Conservation (phyloP, 2,113 vertebrate genomes). For the Phoenicopterus ruber region DNA sequence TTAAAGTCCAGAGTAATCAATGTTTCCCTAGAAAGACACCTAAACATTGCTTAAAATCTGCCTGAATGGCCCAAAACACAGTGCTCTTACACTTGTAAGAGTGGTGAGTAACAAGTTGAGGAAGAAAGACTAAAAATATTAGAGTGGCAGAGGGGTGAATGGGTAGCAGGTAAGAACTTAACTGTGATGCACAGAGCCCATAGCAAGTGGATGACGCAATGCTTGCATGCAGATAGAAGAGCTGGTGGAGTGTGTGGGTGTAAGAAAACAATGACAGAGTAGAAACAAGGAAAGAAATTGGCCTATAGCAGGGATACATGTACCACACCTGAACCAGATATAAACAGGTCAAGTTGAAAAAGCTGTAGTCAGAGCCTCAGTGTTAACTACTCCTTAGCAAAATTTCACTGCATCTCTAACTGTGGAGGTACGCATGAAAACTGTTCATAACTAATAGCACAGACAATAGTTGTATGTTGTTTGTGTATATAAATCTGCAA, state of each 20-base stretch:
- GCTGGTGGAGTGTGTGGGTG: background rate
- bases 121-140: background rate
- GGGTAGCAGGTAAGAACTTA: background rate
- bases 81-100: background rate
- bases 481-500: background rate
- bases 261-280: background rate
- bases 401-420: background rate
- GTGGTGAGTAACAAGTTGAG: background rate
- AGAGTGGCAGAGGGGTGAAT: background rate
- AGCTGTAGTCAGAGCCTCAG: background rate
- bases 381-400: background rate
- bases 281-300: background rate
- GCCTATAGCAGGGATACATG: background rate
- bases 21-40: background rate
- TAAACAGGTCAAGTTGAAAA: background rate
- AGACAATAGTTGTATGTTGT: background rate
- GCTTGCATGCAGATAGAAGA: background rate
- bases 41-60: background rate
- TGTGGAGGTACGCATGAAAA: background rate
- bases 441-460: background rate
- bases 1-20: background rate
- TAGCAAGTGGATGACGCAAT: background rate
- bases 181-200: background rate
- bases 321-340: background rate
- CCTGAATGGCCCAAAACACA: background rate